Conservation (phyloP, 2,797 vertebrate species). For the Rhinella marina region DNA sequence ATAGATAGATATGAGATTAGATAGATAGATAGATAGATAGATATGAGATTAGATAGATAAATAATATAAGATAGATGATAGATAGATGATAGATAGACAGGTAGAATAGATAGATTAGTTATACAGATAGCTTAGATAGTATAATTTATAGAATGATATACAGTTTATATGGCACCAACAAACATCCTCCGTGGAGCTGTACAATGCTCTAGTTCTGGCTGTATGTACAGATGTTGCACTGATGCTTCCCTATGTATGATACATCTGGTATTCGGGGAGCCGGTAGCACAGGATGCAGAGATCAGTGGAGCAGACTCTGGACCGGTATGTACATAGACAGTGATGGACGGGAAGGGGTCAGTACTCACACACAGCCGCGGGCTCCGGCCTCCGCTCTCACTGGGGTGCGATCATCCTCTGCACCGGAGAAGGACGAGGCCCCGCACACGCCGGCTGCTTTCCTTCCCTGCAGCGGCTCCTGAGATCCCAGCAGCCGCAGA, state of each 20-base stretch:
- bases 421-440: constrained; percentile 9
- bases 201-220: not conserved
- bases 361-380: constrained; percentile 50
- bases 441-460: constrained; percentile 22
- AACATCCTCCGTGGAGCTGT: not conserved
- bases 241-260: too few relatives aligned
- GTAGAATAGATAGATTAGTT: too few relatives aligned
- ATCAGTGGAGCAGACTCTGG: not conserved
- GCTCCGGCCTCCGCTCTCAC: not conserved
- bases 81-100: too few relatives aligned
- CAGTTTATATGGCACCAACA: not conserved
- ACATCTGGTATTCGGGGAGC: too few relatives aligned
- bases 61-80: too few relatives aligned
- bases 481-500: constrained; percentile 37
- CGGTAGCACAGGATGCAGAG: not conserved
- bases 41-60: too few relatives aligned
- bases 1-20: too few relatives aligned
- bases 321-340: not conserved
- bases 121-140: too few relatives aligned
- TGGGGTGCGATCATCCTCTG: not conserved
- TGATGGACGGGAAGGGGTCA: constrained; percentile 1
- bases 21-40: too few relatives aligned
- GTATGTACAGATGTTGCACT: not conserved
- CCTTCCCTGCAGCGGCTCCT: constrained; percentile 24
- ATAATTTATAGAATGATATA: not conserved